Evolutionary conservation across 2,113 vertebrate genomes (phyloP).

Genomic region (Mus pahari): DNA sequence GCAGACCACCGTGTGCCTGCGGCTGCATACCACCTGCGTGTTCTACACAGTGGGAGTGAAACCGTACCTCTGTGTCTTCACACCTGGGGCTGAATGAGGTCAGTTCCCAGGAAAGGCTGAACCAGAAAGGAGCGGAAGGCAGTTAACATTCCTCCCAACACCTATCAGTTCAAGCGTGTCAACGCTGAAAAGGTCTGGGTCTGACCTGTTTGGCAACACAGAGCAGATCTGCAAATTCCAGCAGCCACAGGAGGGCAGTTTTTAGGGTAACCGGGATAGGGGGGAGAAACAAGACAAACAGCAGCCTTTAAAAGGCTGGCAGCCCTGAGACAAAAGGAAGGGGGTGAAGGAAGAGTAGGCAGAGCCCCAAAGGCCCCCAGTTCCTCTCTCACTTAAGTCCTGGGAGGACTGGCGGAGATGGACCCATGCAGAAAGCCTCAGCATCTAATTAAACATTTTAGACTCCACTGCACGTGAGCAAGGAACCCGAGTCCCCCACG

Average conservation of each 20-base stretch:
- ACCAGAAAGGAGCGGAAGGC: conserved; percentile 13
- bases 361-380: background rate
- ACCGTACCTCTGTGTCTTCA: background rate
- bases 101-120: conserved; percentile 50
- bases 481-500: conserved; percentile 59
- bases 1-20: rapidly evolving
- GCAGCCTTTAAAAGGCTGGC: background rate
- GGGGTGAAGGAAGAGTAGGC: background rate
- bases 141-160: conserved; percentile 57
- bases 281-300: background rate
- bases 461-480: conserved; percentile 66
- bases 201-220: conserved; percentile 66
- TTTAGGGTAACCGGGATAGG: conserved; percentile 27
- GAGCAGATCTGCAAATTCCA: conserved; percentile 51
- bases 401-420: background rate
- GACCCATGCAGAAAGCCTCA: conserved; percentile 53
- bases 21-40: too few relatives aligned
- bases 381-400: conserved; percentile 37
- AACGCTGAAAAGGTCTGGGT: conserved; percentile 63
- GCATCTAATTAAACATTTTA: conserved; percentile 81
- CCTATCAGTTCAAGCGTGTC: conserved; percentile 33
- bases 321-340: background rate
- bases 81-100: background rate
- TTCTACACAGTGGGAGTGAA: background rate
- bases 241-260: conserved; percentile 51